phyloP scores from a whole-genome alignment of 1,140 invertebrate genomes.

The Megalopta genalis region DNA sequence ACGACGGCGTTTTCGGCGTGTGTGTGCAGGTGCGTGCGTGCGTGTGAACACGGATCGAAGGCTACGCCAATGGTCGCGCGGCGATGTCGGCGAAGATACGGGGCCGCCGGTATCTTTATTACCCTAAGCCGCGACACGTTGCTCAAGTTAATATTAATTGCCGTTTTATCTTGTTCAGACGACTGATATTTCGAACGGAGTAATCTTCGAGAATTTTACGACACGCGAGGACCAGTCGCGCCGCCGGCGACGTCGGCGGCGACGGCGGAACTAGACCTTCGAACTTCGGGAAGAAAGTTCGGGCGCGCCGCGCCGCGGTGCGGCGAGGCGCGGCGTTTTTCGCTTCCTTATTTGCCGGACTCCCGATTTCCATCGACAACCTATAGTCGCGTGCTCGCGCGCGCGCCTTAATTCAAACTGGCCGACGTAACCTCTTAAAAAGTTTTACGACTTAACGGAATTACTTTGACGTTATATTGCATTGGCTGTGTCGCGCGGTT shows the following conservation, averaged over 20 bases:
- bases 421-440: not conserved
- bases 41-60: too few relatives aligned
- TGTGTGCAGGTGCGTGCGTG: not conserved
- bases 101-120: slow-evolving; percentile 76
- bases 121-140: slow-evolving; percentile 66
- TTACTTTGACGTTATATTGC: slow-evolving; percentile 1
- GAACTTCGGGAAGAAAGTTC: slow-evolving; percentile 37
- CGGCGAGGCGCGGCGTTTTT: slow-evolving; percentile 1
- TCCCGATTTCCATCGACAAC: slow-evolving; percentile 19
- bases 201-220: slow-evolving; percentile 70
- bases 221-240: too few relatives aligned
- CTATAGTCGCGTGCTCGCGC: not conserved
- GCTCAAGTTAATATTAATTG: slow-evolving; percentile 75
- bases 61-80: slow-evolving; percentile 61
- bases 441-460: slow-evolving; percentile 18
- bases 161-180: slow-evolving; percentile 76
- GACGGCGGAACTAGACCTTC: slow-evolving; percentile 33
- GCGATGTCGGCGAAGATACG: slow-evolving; percentile 69
- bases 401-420: slow-evolving; percentile 25
- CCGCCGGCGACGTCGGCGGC: too few relatives aligned
- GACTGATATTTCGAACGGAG: slow-evolving; percentile 69
- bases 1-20: slow-evolving; percentile 27
- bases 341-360: slow-evolving; percentile 26
- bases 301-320: too few relatives aligned
- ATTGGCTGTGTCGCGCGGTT: not conserved